phyloP scores from a whole-genome alignment of 2,113 vertebrate genomes.

The Podocnemis expansa region DNA sequence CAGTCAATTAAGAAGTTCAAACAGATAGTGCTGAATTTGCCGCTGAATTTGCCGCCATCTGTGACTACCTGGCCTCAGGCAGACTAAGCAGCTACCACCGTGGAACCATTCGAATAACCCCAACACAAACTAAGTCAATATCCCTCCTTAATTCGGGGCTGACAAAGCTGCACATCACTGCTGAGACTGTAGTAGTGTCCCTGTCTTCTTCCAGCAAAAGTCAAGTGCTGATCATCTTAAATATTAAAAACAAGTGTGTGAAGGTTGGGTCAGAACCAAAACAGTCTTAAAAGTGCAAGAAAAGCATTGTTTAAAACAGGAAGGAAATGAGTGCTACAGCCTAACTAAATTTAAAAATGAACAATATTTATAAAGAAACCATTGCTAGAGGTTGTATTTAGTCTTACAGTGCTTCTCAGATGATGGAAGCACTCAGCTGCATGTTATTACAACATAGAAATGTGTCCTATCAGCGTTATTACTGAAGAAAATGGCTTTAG shows the following conservation, averaged over 20 bases:
- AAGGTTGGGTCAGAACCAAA: not conserved
- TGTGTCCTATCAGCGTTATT: not conserved
- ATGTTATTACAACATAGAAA: not conserved
- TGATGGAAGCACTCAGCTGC: not conserved
- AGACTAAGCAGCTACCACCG: not conserved
- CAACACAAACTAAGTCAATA: not conserved
- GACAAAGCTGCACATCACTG: not conserved
- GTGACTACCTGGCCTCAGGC: not conserved
- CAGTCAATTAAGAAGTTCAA: too few species aligned
- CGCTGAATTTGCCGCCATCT: too few species aligned
- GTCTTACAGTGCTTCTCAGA: not conserved
- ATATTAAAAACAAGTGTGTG: not conserved
- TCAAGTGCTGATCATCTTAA: not conserved
- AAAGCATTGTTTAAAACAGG: not conserved
- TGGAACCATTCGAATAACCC: not conserved
- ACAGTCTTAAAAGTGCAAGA: not conserved
- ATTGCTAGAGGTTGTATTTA: not conserved
- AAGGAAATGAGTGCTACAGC: not conserved
- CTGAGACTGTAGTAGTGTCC: fast-evolving
- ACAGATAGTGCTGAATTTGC: too few species aligned
- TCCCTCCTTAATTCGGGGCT: not conserved
- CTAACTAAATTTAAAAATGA: not conserved
- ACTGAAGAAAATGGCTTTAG: not conserved
- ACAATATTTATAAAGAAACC: not conserved
- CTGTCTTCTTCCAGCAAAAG: not conserved